Evolutionary conservation across 2,888 invertebrate species (phyloP), one percentile per base, ranked within the genome.

Genomic region (Halictus ligatus): DNA sequence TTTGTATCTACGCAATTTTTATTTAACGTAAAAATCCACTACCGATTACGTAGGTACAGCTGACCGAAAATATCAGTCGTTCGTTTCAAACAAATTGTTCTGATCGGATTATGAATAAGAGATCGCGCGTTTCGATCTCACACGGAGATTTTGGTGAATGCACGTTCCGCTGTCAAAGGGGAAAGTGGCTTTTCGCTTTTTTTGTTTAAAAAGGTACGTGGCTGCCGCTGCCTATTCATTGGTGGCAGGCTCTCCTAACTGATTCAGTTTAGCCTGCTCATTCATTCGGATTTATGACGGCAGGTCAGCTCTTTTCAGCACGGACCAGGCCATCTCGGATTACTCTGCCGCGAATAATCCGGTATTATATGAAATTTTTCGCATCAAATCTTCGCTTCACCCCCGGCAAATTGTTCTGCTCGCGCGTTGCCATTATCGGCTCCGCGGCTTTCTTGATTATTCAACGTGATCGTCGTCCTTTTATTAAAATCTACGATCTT

Each of bases 221-320:
- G n/a, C 43, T 48, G 46, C 21, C 8, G 48, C 21, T 54, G 60
- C 46, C 73, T 69, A 79, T 81, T 86, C 78, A 64, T 15, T 58
- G 35, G 46, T 46, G 76, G 25, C 25, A 77, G 58, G 29, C 73
- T 74, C 64, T n/a, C 60, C 40, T 75, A 72, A 77, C 80, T 75
- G 75, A 69, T 78, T 80, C 81, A 76, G 76, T 79, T 85, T 79
- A 85, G 77, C 71, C 71, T n/a, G 71, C 75, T 72, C 76, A 78
- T 86, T 81, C 86, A 84, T 75, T 83, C 80, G 84, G 81, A 77
- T 86, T 86, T 84, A 82, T 74, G 83, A 60, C 35, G 71, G 64
- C 69, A 76, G 69, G 83, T 75, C 80, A 64, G 69, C 71, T 81
- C 81, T 79, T 76, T 81, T 64, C 74, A 75, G 10, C 75, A 58